A percentile compares a stretch with the other conserved stretches of the same genome.
phyloP scores from a whole-genome alignment of 2,113 vertebrate genomes.

The Amphiprion percula region DNA sequence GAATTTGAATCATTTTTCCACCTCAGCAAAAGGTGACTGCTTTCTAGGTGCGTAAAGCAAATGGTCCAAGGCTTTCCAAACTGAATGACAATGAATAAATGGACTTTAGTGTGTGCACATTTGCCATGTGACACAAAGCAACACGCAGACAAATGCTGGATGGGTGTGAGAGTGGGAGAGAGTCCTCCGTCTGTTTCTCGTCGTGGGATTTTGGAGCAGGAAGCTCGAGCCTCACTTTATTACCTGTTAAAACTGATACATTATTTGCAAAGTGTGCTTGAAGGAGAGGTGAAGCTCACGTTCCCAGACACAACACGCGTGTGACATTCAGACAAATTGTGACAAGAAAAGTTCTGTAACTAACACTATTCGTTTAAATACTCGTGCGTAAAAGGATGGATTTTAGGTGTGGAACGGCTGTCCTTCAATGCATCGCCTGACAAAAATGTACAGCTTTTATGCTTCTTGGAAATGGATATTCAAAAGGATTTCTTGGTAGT shows the following conservation, averaged over 20 bases:
- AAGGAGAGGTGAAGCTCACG: background rate
- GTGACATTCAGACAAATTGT: background rate
- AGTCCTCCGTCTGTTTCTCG: constrained; percentile 17
- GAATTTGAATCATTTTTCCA: too few species aligned
- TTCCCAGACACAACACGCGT: constrained; percentile 34
- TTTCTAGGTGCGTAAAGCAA: too few species aligned
- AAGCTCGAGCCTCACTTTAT: constrained; percentile 47
- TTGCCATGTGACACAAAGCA: background rate
- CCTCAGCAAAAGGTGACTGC: too few species aligned
- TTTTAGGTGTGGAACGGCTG: background rate
- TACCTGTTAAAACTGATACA: constrained; percentile 56
- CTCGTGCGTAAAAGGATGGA: constrained; percentile 1
- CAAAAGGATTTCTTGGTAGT: background rate
- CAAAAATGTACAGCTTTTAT: background rate
- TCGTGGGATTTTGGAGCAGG: constrained; percentile 36
- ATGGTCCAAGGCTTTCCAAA: too few species aligned
- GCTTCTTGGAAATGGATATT: background rate
- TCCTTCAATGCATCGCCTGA: background rate
- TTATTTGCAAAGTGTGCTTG: constrained; percentile 24
- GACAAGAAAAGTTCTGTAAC: too few species aligned
- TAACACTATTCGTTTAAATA: too few species aligned
- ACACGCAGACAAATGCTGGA: constrained; percentile 23
- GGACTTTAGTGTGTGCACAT: background rate
- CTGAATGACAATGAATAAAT: too few species aligned
- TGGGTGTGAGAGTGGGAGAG: constrained; percentile 54